Percentiles rank a stretch among this genome's conserved stretches.
These are phyloP conservation scores for Apodemia duryi DNA, from an alignment of 2,888 invertebrate genomes.

Conservation along the genomic window DNA sequence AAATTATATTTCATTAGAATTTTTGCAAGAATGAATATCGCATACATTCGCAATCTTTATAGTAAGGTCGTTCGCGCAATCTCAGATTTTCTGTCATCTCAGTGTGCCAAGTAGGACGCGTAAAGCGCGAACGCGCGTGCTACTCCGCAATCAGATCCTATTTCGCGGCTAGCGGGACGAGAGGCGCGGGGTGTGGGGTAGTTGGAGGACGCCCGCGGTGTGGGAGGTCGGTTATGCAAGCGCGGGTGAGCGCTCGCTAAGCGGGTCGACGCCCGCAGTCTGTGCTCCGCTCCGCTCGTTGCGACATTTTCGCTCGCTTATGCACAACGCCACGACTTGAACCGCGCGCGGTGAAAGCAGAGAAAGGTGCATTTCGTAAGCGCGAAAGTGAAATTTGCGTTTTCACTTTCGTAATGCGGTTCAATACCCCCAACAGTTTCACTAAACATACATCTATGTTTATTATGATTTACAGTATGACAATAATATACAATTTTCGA, in stretches of 20 bases:
- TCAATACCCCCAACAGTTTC: constrained; percentile 46
- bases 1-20: not conserved
- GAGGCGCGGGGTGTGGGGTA: constrained; percentile 32
- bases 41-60: constrained; percentile 57
- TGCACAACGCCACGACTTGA: constrained; percentile 33
- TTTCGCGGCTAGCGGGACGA: constrained; percentile 47
- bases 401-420: constrained; percentile 74
- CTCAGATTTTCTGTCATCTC: constrained; percentile 35
- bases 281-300: constrained; percentile 51
- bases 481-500: too few relatives aligned
- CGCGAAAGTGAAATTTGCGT: constrained; percentile 75
- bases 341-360: constrained; percentile 67
- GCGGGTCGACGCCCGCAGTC: constrained; percentile 82
- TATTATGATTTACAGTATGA: not conserved
- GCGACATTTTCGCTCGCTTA: constrained; percentile 54
- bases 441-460: constrained; percentile 15
- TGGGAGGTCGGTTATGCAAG: constrained; percentile 74
- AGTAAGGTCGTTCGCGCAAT: constrained; percentile 57
- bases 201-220: constrained; percentile 40
- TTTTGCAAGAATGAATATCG: not conserved
- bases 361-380: constrained; percentile 78
- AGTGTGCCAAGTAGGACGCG: constrained; percentile 51
- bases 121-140: constrained; percentile 35
- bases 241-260: constrained; percentile 83
- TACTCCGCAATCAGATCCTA: constrained; percentile 55